A percentile compares a stretch with the other conserved stretches of the same genome.
These are phyloP conservation scores for Brachionus koreanus DNA, from an alignment of 1,140 invertebrate species.

Conservation along the genomic window DNA sequence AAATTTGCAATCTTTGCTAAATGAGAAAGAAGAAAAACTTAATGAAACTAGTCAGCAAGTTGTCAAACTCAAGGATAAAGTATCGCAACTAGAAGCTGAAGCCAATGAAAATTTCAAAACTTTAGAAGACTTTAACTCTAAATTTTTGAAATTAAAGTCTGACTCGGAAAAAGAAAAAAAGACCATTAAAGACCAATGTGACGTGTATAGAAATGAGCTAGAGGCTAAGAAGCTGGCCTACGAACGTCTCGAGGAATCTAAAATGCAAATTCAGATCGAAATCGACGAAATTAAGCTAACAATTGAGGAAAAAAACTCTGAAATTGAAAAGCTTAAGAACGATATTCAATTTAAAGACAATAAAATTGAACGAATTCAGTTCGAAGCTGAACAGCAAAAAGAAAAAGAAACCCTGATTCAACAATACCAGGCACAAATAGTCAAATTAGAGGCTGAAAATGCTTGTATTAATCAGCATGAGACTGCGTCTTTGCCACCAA, in stretches of 20 bases:
- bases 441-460: conserved; percentile 21
- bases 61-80: neutral
- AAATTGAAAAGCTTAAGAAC: neutral
- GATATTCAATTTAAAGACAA: conserved; percentile 32
- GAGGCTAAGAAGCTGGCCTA: neutral
- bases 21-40: neutral
- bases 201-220: neutral
- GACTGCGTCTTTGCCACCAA: neutral
- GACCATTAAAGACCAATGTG: neutral
- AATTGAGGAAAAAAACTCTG: neutral
- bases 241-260: neutral
- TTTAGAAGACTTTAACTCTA: neutral
- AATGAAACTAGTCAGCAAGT: neutral
- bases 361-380: conserved; percentile 10
- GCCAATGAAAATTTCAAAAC: conserved; percentile 15
- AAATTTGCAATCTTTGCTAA: neutral
- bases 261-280: neutral
- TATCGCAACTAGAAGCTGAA: neutral
- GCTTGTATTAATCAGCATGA: neutral
- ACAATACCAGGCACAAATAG: conserved; percentile 1
- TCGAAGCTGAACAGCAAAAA: conserved; percentile 15
- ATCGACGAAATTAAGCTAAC: neutral
- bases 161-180: neutral
- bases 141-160: neutral
- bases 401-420: neutral